Evolutionary conservation across 2,113 vertebrate species (phyloP).

Genomic region (rat (Rattus norvegicus)): DNA sequence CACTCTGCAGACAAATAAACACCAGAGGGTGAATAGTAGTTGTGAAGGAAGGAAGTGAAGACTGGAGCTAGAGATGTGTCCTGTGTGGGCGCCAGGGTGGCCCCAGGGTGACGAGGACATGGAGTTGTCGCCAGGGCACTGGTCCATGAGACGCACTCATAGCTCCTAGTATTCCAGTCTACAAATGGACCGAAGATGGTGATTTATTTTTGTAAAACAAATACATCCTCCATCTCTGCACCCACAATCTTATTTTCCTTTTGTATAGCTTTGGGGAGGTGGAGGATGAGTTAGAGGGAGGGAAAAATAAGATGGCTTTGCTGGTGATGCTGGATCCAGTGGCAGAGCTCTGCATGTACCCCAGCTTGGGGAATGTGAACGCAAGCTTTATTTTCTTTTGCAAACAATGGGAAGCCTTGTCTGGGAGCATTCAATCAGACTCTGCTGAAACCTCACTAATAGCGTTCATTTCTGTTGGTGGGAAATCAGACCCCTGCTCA

Average conservation of each 20-base stretch:
- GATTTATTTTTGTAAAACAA: constrained; percentile 80
- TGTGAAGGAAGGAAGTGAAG: constrained; percentile 55
- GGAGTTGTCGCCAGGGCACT: constrained; percentile 73
- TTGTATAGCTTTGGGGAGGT: not conserved
- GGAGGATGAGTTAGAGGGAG: not conserved
- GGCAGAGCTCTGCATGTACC: constrained; percentile 68
- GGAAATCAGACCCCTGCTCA: constrained; percentile 77
- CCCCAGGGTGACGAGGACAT: constrained; percentile 60
- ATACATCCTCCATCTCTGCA: constrained; percentile 76
- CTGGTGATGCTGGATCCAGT: constrained; percentile 18
- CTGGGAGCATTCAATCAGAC: constrained; percentile 87
- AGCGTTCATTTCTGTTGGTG: constrained; percentile 85
- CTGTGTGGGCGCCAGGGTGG: constrained; percentile 42
- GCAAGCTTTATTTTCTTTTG: constrained; percentile 87
- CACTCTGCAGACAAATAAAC: constrained; percentile 86
- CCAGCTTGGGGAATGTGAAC: constrained; percentile 85
- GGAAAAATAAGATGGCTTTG: constrained; percentile 63
- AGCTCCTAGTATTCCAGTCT: constrained; percentile 72
- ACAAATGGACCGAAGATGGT: constrained; percentile 69
- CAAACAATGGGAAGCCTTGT: constrained; percentile 86
- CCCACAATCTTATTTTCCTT: constrained; percentile 60
- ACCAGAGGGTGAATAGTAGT: constrained; percentile 79
- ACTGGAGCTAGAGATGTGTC: constrained; percentile 13
- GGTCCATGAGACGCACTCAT: constrained; percentile 68
- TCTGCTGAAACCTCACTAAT: constrained; percentile 84